Evolutionary conservation across 2,797 vertebrate genomes (phyloP), one percentile per base, ranked within the genome.

Genomic region (Muraenolepis orangiensis): DNA sequence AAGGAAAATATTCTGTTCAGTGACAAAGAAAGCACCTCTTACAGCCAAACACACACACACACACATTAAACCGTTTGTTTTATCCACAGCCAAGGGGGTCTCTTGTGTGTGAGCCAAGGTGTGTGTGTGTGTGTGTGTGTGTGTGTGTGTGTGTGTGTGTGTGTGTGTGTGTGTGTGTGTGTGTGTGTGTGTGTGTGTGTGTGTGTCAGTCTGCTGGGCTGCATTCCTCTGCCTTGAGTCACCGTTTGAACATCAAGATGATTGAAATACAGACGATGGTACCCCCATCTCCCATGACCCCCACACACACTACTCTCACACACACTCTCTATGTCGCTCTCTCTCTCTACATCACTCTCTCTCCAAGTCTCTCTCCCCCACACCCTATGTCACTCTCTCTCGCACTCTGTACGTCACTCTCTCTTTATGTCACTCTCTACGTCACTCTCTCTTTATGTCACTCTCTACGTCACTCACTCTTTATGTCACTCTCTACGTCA

Each of bases 211-310:
- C 72, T 81, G 78, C 69, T 40, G 18, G 51, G 42, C 64, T 75
- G 74, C 76, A 88, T 88, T 89, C 84, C 84, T 80, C 31, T 69
- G 1, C 70, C 72, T 79, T 82, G 81, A 86, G 81, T 85, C 87
- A 84, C 74, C 0, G 29, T 82, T 84, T 78, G 70, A 87, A 87
- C 84, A 18, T 70, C 67, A 74, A 83, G 34, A 78, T 82, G 82
- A 84, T 69, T 75, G 80, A 86, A 89, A 75, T 78, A 82, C 78
- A 83, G 70, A 81, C 61, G 11, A 8, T 32, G 8, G 8, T 6
- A 11, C 36, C 20, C 31, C 29, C 7, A n/a, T n/a, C n/a, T n/a
- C n/a, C n/a, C n/a, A n/a, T n/a, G n/a, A n/a, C 72, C 72, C 30
- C 16, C 32, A 80, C 78, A 75, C 76, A 64, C 71, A 29, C 28